Base-by-base conservation (phyloP, 2,888 invertebrate species). In the Venusia cambrica region DNA sequence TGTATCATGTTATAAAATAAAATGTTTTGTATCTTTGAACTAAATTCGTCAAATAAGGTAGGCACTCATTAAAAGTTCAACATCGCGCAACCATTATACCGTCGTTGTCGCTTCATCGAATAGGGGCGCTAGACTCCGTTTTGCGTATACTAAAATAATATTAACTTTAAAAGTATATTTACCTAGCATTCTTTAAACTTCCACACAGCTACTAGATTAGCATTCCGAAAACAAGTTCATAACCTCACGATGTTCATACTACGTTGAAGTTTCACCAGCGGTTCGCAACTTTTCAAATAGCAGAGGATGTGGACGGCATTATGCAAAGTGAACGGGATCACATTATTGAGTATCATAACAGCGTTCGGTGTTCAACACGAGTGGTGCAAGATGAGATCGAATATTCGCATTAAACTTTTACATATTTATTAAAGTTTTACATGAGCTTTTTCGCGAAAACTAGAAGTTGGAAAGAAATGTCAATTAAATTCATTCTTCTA, bases 281-380 rank as follows among this genome's bases (percentile, higher is more conserved):
- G 60, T 74, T 73, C 47, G 62, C 62, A 83, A 81, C 77, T 84
- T 85, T 79, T 73, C 73, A 71, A 79, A 80, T 81, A 78, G 29
- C 25, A 36, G 16, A 29, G 10, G 16, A 20, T 21, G 30, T 15
- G 40, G 70, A 60, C 42, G 52, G 56, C 62, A 69, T 79, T 80
- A 81, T 79, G 76, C 73, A 71, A 73, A 76, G 71, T 61, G 61
- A 55, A 62, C 59, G 48, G 44, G 66, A 70, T 72, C 70, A 57
- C 68, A 70, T 68, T 72, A 72, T 73, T 73, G 62, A 54, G 48
- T 51, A 63, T 70, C 59, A 63, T 60, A 61, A 57, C 51, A 58
- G 47, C 45, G 48, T 45, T 44, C 34, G 45, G 26, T 35, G 33
- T 41, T 32, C 25, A 32, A 11, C 28, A 29, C 20, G 45, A 42